These are phyloP conservation scores for Elysia crispata DNA, from an alignment of 2,888 invertebrate species.

Conservation along the genomic window DNA sequence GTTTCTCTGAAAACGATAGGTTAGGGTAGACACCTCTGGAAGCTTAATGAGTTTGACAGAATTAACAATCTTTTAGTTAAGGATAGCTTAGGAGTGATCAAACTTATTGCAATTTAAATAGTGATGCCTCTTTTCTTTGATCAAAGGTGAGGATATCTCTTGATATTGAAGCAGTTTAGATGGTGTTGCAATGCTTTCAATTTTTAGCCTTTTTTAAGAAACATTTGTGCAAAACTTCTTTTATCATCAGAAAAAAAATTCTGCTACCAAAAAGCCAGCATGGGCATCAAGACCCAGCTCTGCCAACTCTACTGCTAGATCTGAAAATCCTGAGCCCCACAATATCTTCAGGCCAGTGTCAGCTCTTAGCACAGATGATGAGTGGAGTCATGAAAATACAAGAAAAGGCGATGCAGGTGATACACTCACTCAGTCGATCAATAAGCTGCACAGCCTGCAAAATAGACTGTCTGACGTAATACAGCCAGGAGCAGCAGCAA, in stretches of 20 bases:
- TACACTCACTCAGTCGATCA: constrained; percentile 56
- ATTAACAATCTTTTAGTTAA: no score
- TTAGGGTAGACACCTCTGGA: no score
- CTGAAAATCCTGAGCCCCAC: constrained; percentile 55
- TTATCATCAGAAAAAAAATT: constrained; percentile 18
- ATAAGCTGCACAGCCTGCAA: constrained; percentile 55
- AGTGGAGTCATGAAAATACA: constrained; percentile 2
- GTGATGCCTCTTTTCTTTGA: no score
- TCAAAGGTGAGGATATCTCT: no score
- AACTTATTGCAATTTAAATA: no score
- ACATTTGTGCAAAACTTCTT: background rate
- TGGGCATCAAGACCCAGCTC: constrained; percentile 44
- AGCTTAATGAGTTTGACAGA: no score
- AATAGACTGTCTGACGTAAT: constrained; percentile 53
- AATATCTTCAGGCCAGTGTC: constrained; percentile 66
- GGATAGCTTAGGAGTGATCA: no score
- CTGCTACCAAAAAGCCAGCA: constrained; percentile 38
- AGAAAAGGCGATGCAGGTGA: constrained; percentile 59
- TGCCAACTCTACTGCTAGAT: constrained; percentile 47
- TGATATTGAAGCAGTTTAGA: no score
- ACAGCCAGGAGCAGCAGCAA: constrained; percentile 31
- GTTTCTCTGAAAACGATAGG: no score
- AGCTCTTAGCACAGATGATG: constrained; percentile 62
- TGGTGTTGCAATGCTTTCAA: no score
- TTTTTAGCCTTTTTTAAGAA: no score